Conservation (phyloP, 1,140 invertebrate genomes). For the Ceratosolen fusciceps region DNA sequence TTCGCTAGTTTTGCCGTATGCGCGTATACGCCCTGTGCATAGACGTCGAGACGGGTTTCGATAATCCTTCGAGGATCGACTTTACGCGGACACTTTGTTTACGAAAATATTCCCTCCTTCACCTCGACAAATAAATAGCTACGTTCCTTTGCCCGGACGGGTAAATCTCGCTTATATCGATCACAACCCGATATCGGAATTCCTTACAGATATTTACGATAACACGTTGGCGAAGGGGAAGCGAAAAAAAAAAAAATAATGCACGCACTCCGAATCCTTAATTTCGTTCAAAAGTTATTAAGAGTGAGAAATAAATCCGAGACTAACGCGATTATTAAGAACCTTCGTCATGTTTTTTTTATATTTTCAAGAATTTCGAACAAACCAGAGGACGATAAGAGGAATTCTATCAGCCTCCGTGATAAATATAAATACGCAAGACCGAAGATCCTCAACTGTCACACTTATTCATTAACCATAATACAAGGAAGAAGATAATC, state of each 20-base stretch:
- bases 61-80: neutral
- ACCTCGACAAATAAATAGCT: neutral
- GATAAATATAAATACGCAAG: neutral
- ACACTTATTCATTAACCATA: neutral
- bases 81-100: neutral
- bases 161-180: neutral
- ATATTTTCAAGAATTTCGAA: neutral
- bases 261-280: neutral
- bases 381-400: neutral
- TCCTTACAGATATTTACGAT: neutral
- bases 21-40: no score
- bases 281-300: neutral
- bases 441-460: neutral
- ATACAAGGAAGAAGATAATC: no score
- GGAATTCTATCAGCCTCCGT: neutral
- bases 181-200: neutral
- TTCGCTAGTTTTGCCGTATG: no score
- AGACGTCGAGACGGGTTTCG: neutral
- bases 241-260: neutral
- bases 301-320: neutral
- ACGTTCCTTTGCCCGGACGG: neutral
- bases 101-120: neutral
- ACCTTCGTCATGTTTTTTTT: neutral
- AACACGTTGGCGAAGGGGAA: neutral
- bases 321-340: conserved; percentile 2